Percentiles rank a stretch among this genome's conserved stretches.
Conservation (phyloP, 2,797 vertebrate species). For the Poecilia velifera region DNA sequence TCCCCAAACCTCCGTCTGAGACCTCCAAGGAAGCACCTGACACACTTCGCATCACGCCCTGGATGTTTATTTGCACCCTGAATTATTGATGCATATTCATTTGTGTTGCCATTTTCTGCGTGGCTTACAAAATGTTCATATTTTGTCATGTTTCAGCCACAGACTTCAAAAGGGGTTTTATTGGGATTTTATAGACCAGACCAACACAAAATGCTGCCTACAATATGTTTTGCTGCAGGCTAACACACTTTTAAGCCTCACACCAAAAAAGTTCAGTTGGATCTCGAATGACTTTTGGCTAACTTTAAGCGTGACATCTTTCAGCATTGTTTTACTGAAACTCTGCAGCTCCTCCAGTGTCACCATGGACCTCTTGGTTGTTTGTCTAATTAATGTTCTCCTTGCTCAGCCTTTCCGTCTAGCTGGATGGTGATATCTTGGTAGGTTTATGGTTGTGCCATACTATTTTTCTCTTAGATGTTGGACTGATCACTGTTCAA, state of each 20-base stretch:
- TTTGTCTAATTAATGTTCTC: neutral
- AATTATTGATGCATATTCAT: constrained; percentile 33
- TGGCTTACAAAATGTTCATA: constrained; percentile 13
- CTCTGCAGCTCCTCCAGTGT: neutral
- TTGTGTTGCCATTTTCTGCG: constrained; percentile 11
- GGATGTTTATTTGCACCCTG: constrained; percentile 10
- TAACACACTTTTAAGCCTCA: neutral
- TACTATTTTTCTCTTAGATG: neutral
- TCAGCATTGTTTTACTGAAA: neutral
- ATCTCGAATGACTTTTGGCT: neutral
- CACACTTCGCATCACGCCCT: constrained; percentile 23
- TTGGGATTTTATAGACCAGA: neutral
- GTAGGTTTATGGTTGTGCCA: neutral
- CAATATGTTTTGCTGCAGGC: neutral
- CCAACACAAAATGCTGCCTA: neutral
- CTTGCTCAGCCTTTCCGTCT: neutral
- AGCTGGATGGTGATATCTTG: neutral
- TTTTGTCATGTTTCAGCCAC: neutral
- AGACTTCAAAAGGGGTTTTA: neutral
- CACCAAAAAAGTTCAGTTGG: neutral
- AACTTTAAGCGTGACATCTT: neutral
- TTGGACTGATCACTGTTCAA: neutral
- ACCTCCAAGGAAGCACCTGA: constrained; percentile 43
- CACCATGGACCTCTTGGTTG: neutral
- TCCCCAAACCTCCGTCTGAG: constrained; percentile 43